Evolutionary conservation across 2,113 vertebrate genomes (phyloP).

Genomic region (Grammomys dolichurus): DNA sequence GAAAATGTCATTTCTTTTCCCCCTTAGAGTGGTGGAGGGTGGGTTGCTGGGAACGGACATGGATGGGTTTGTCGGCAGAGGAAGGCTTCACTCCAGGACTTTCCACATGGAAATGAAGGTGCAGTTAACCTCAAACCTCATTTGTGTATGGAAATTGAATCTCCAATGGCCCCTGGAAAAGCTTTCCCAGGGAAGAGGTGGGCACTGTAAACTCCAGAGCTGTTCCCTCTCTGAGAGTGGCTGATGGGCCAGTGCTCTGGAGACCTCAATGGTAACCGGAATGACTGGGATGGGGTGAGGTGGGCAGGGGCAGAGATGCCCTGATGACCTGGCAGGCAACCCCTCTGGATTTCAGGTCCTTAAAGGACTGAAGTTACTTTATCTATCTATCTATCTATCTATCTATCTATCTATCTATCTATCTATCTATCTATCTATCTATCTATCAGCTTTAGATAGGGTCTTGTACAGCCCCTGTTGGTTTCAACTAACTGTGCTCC

Average conservation of each 20-base stretch:
- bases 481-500: not conserved
- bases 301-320: rapidly evolving
- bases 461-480: not conserved
- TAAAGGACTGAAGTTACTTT: not conserved
- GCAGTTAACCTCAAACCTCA: conserved; percentile 82
- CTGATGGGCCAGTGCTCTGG: rapidly evolving
- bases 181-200: not conserved
- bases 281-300: not conserved
- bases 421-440: no score
- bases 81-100: not conserved
- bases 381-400: no score
- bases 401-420: no score
- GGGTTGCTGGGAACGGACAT: conserved; percentile 72
- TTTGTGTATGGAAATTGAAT: conserved; percentile 84
- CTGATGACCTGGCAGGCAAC: not conserved
- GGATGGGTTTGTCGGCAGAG: conserved; percentile 54
- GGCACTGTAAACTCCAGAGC: not conserved
- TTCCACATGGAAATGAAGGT: conserved; percentile 72
- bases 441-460: not conserved
- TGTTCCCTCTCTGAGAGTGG: not conserved
- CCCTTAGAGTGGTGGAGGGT: conserved; percentile 75
- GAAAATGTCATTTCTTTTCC: conserved; percentile 87
- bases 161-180: conserved; percentile 51
- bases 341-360: not conserved
- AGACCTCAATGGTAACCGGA: not conserved